Evolutionary conservation across 2,888 invertebrate species (phyloP).

Genomic region (Listrodromus nycthemerus): DNA sequence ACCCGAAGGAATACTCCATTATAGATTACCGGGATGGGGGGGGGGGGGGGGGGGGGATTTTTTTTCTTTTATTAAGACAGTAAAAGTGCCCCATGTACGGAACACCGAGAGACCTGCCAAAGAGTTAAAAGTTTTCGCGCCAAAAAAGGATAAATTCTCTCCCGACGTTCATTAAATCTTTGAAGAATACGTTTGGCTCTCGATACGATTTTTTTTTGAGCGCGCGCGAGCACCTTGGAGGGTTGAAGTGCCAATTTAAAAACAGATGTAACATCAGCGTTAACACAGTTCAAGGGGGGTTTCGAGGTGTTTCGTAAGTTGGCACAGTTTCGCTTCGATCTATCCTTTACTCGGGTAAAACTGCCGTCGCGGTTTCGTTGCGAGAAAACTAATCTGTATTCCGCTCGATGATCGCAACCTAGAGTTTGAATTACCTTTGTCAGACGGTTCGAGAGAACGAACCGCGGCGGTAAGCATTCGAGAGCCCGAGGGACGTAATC

Average conservation of each 20-base stretch:
- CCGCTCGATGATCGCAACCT: background rate
- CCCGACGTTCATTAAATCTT: background rate
- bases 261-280: background rate
- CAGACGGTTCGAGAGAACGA: conserved; percentile 11
- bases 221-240: background rate
- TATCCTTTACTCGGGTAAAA: background rate
- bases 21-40: background rate
- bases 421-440: conserved; percentile 17
- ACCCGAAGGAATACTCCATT: conserved; percentile 12
- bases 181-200: background rate
- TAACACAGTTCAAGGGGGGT: background rate
- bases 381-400: conserved; percentile 18
- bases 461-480: conserved; percentile 40
- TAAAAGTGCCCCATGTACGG: background rate
- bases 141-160: background rate
- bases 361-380: background rate
- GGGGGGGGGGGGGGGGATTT: no score
- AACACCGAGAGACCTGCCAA: background rate
- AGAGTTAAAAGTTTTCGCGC: background rate
- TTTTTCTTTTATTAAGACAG: background rate
- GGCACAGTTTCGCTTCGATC: conserved; percentile 5
- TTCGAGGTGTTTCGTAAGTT: background rate
- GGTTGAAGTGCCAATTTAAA: background rate
- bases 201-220: background rate
- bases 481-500: conserved; percentile 61